Percentiles rank a stretch among this genome's conserved stretches.
Evolutionary conservation across 1,140 invertebrate species (phyloP).

Genomic region (Drosophila seguyi): DNA sequence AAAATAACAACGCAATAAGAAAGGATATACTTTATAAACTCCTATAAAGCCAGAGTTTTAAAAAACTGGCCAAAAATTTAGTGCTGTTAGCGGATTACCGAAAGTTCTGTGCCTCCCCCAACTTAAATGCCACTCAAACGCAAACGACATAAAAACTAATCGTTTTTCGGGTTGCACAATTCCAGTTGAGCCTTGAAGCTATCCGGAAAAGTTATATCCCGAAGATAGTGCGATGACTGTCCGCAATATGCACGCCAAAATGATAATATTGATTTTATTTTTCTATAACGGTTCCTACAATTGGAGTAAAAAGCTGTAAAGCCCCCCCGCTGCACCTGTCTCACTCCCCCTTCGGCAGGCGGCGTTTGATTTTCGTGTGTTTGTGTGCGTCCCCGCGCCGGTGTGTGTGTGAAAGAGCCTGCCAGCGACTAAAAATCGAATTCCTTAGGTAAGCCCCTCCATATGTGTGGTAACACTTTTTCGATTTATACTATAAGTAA

Average conservation of each 20-base stretch:
- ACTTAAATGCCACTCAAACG: conserved; percentile 78
- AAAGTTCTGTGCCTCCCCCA: conserved; percentile 10
- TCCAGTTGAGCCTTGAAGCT: conserved; percentile 1
- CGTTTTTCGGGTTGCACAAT: neutral
- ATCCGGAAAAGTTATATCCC: conserved; percentile 2
- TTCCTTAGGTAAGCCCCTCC: conserved; percentile 45
- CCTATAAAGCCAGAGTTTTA: conserved; percentile 1
- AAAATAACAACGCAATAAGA: conserved; percentile 4
- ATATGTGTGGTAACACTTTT: neutral
- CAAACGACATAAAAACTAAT: conserved; percentile 75
- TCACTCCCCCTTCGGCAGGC: conserved; percentile 37
- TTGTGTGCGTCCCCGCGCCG: conserved; percentile 22
- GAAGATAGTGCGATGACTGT: conserved; percentile 70
- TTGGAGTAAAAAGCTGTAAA: conserved; percentile 85
- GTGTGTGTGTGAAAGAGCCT: conserved; percentile 18
- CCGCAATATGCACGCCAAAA: conserved; percentile 80
- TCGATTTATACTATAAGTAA: conserved; percentile 7
- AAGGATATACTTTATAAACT: neutral
- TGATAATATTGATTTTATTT: conserved; percentile 85
- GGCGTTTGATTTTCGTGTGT: conserved; percentile 32
- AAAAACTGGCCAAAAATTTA: conserved; percentile 1
- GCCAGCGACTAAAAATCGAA: conserved; percentile 28
- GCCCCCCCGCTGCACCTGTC: neutral
- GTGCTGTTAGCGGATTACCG: conserved; percentile 12
- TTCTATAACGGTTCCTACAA: conserved; percentile 85